phyloP scores from a whole-genome alignment of 53 echinoderm and acorn worm genomes.

The Luidia sarsii region DNA sequence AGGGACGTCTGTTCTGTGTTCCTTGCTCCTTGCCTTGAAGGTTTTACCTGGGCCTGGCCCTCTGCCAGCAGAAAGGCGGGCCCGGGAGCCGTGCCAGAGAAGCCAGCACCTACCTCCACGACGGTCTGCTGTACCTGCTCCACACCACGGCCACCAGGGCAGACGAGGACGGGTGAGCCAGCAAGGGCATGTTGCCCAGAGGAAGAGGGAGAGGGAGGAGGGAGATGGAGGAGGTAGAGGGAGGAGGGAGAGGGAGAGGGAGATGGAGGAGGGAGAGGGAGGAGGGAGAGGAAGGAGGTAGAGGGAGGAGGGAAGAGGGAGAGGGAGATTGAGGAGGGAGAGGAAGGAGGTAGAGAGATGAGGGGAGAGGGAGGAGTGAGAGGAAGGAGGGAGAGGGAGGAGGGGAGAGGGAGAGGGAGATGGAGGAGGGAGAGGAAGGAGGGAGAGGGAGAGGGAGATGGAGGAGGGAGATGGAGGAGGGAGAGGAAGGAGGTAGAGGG shows the following conservation, averaged over 20 bases:
- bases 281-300: neutral
- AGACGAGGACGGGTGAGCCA: conserved; percentile 56
- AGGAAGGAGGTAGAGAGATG: neutral
- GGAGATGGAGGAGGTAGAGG: no score
- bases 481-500: neutral
- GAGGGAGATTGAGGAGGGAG: neutral
- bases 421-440: neutral
- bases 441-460: neutral
- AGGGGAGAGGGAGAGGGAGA: conserved; percentile 53
- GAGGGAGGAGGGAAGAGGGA: neutral
- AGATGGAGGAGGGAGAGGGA: conserved; percentile 50
- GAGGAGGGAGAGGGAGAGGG: no score
- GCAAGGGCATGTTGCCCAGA: no score
- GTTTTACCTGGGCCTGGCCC: conserved; percentile 85
- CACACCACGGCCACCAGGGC: conserved; percentile 59
- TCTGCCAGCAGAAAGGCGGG: conserved; percentile 76
- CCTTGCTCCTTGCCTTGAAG: conserved; percentile 22
- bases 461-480: neutral
- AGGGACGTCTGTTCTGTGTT: neutral
- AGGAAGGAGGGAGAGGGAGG: no score
- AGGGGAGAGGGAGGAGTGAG: no score
- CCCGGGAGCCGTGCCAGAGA: conserved; percentile 73
- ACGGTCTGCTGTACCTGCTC: conserved; percentile 80
- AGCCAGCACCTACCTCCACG: conserved; percentile 81
- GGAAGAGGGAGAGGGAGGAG: no score